These are phyloP conservation scores for Ahaetulla prasina DNA, from an alignment of 2,113 vertebrate species.

Conservation along the genomic window DNA sequence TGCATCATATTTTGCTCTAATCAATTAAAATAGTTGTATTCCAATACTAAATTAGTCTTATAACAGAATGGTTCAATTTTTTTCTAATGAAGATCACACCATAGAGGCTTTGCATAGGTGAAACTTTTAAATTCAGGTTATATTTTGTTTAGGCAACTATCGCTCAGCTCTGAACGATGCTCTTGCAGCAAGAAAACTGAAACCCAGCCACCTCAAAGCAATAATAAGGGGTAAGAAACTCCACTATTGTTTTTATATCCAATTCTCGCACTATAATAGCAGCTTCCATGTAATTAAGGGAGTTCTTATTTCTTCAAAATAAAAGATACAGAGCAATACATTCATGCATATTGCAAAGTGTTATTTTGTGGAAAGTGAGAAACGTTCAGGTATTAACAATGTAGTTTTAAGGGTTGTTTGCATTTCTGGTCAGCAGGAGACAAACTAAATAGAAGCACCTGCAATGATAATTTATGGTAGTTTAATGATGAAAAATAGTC, in stretches of 20 bases:
- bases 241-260: neutral
- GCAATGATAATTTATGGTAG: neutral
- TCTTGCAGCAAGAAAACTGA: constrained; percentile 81
- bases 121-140: neutral
- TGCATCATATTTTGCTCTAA: neutral
- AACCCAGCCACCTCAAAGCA: constrained; percentile 88
- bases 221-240: constrained; percentile 81
- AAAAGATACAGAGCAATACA: neutral
- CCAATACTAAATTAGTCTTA: fast-evolving
- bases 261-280: neutral
- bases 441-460: neutral
- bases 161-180: constrained; percentile 87
- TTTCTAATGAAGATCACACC: fast-evolving
- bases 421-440: neutral
- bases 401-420: neutral
- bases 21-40: neutral
- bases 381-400: neutral
- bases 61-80: neutral
- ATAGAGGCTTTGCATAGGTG: neutral
- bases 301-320: no score
- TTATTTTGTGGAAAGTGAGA: neutral
- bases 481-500: neutral
- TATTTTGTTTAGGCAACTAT: constrained; percentile 79
- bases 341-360: neutral
- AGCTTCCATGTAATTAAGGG: neutral